Percentiles rank a stretch among this genome's conserved stretches.
phyloP scores from a whole-genome alignment of 2,888 invertebrate species.

The Meta bourneti region DNA sequence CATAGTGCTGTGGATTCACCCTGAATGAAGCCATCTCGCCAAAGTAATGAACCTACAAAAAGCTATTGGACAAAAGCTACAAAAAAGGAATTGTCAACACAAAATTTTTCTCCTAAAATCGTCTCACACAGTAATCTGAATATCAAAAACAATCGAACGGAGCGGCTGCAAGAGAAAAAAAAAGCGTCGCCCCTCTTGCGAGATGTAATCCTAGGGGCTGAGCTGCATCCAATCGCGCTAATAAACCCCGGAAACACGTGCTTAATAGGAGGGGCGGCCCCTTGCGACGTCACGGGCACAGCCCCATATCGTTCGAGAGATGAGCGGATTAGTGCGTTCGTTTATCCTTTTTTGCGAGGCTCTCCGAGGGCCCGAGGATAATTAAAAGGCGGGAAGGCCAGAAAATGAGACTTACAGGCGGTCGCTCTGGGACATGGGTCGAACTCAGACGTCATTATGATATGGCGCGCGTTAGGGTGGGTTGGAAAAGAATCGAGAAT shows the following conservation, averaged over 20 bases:
- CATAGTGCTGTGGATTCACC: no score
- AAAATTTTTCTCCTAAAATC: no score
- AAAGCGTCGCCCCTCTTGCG: background rate
- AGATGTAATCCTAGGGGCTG: background rate
- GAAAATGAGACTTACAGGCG: slow-evolving; percentile 6
- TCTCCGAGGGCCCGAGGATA: slow-evolving; percentile 5
- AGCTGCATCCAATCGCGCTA: slow-evolving; percentile 25
- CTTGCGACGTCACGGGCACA: background rate
- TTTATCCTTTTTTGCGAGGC: background rate
- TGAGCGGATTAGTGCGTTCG: background rate
- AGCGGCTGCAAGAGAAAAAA: background rate
- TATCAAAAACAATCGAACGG: no score
- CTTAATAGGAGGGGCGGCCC: background rate
- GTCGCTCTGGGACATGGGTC: background rate
- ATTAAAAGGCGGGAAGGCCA: slow-evolving; percentile 22
- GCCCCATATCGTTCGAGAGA: background rate
- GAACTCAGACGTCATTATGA: background rate
- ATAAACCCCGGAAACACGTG: slow-evolving; percentile 22
- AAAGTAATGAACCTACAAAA: no score
- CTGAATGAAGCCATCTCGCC: no score
- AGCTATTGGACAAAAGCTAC: no score
- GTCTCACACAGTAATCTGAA: no score
- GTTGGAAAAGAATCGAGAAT: no score
- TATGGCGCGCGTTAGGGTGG: background rate
- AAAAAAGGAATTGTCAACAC: no score